phyloP scores from a whole-genome alignment of 2,888 invertebrate genomes.

The Ophonus ardosiacus region DNA sequence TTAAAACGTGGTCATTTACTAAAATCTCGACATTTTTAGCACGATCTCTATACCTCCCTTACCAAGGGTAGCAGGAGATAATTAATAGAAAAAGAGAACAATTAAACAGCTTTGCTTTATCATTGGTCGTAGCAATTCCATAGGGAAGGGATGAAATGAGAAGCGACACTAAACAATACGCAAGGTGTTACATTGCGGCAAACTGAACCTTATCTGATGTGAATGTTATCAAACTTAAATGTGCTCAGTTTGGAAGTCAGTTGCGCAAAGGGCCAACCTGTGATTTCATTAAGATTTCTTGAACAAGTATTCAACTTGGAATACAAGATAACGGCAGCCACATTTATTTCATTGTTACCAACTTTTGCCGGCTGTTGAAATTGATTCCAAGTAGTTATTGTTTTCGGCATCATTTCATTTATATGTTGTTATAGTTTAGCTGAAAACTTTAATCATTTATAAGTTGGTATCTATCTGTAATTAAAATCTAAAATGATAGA shows the following conservation, averaged over 20 bases:
- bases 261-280: constrained; percentile 53
- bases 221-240: constrained; percentile 63
- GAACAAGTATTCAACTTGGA: constrained; percentile 54
- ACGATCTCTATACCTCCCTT: too few relatives aligned
- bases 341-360: constrained; percentile 58
- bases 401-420: constrained; percentile 28
- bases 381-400: constrained; percentile 45
- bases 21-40: too few relatives aligned
- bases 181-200: constrained; percentile 47
- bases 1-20: too few relatives aligned
- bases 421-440: constrained; percentile 10
- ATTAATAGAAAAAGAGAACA: too few relatives aligned
- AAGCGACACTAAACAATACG: constrained; percentile 27
- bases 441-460: constrained; percentile 1
- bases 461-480: background rate
- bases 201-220: constrained; percentile 56
- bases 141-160: background rate
- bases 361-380: constrained; percentile 50
- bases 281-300: constrained; percentile 64
- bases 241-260: constrained; percentile 56
- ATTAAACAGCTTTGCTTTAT: too few relatives aligned
- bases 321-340: constrained; percentile 55
- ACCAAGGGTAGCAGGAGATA: too few relatives aligned
- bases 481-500: constrained; percentile 14
- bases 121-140: background rate